A percentile compares a stretch with the other conserved stretches of the same genome.
These are phyloP conservation scores for Clarias gariepinus DNA, from an alignment of 2,113 vertebrate genomes.

Conservation along the genomic window DNA sequence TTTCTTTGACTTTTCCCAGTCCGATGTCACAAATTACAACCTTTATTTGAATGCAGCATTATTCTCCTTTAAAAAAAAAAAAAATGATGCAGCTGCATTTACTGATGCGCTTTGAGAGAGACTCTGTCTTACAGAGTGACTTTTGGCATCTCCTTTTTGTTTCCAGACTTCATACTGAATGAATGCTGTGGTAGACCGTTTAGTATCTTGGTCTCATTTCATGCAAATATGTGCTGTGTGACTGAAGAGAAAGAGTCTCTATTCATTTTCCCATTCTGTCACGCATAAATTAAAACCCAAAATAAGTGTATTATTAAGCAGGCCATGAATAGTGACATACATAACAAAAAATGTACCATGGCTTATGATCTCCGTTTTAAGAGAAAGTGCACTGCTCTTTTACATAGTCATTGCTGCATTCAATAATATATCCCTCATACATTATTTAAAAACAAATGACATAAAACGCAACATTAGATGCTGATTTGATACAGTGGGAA, in stretches of 20 bases:
- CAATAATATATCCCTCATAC: neutral
- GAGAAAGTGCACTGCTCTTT: neutral
- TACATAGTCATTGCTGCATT: neutral
- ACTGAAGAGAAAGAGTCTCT: constrained; percentile 29
- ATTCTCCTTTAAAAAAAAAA: neutral
- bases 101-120: constrained; percentile 7
- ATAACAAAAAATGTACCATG: neutral
- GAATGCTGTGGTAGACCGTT: neutral
- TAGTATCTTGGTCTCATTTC: constrained; percentile 28
- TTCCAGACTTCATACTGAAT: constrained; percentile 1
- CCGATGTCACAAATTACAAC: neutral
- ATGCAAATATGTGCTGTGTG: constrained; percentile 21
- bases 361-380: neutral
- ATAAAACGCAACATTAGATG: neutral
- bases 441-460: neutral
- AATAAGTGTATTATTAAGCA: constrained; percentile 35
- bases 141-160: constrained; percentile 5
- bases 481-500: neutral
- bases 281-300: constrained; percentile 28
- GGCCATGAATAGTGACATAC: constrained; percentile 27
- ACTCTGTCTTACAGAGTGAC: neutral
- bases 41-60: constrained; percentile 4
- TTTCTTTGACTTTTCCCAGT: neutral
- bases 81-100: constrained; percentile 28
- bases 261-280: constrained; percentile 18